These are phyloP conservation scores for Emydoidea blandingii DNA, from an alignment of 2,797 vertebrate genomes.

Conservation along the genomic window DNA sequence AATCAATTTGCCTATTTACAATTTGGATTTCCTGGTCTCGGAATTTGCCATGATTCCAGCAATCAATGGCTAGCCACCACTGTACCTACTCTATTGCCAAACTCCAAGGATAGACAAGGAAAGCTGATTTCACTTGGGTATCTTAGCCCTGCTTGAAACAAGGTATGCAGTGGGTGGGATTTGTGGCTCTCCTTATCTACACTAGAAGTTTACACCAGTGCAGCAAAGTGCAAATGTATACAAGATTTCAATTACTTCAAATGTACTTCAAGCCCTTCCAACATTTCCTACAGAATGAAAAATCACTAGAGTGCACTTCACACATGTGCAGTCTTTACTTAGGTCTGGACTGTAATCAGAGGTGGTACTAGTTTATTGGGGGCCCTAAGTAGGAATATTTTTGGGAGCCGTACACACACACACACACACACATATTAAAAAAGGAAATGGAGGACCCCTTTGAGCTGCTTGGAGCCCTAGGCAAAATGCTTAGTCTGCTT, in stretches of 20 bases:
- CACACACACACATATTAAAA: no score
- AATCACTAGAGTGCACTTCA: no score
- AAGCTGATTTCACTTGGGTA: background rate
- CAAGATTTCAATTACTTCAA: background rate
- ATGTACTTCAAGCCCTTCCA: no score
- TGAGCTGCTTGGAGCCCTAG: no score
- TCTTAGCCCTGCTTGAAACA: background rate
- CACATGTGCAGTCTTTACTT: no score
- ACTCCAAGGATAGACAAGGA: background rate
- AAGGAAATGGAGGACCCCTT: no score
- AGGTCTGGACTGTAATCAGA: no score
- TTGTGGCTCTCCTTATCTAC: background rate
- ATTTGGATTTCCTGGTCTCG: background rate
- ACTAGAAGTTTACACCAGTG: background rate
- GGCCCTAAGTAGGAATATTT: no score
- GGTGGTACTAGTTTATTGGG: no score
- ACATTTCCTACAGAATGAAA: no score
- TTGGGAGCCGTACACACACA: no score
- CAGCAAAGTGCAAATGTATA: background rate
- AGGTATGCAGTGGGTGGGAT: background rate
- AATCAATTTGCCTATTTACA: background rate
- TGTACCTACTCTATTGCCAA: background rate
- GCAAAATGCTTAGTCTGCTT: no score
- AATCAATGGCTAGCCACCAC: background rate
- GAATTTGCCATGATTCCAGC: background rate